phyloP scores from a whole-genome alignment of 2,797 vertebrate species.

The Argya squamiceps region DNA sequence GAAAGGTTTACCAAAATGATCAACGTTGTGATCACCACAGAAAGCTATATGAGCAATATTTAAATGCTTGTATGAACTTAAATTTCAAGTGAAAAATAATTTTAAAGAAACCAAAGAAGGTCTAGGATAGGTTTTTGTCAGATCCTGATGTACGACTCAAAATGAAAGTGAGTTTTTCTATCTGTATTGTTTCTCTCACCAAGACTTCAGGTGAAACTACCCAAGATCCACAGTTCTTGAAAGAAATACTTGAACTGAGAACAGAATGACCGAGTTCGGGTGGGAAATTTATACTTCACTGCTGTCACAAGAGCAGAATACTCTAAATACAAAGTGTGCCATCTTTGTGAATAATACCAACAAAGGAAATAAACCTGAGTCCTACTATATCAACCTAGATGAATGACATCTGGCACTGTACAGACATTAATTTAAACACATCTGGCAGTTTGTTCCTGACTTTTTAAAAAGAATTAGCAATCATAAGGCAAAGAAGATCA shows the following conservation, averaged over 20 bases:
- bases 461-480: not conserved
- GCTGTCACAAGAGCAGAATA: not conserved
- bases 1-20: not conserved
- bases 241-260: not conserved
- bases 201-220: not conserved
- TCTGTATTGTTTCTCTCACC: not conserved
- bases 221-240: not conserved
- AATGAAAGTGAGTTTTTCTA: not conserved
- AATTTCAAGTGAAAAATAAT: not conserved
- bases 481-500: not conserved
- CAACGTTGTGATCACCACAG: accelerated
- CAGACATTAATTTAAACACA: not conserved
- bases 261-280: not conserved
- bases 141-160: not conserved
- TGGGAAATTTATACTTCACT: not conserved
- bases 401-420: not conserved
- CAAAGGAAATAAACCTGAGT: not conserved
- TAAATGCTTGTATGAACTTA: not conserved
- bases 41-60: not conserved
- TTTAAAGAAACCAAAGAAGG: not conserved
- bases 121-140: not conserved
- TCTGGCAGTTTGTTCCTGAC: not conserved
- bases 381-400: not conserved
- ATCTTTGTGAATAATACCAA: not conserved
- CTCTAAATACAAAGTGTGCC: not conserved